Base-by-base conservation (phyloP, 2,797 vertebrate species). In the Sebastes nivosus region DNA sequence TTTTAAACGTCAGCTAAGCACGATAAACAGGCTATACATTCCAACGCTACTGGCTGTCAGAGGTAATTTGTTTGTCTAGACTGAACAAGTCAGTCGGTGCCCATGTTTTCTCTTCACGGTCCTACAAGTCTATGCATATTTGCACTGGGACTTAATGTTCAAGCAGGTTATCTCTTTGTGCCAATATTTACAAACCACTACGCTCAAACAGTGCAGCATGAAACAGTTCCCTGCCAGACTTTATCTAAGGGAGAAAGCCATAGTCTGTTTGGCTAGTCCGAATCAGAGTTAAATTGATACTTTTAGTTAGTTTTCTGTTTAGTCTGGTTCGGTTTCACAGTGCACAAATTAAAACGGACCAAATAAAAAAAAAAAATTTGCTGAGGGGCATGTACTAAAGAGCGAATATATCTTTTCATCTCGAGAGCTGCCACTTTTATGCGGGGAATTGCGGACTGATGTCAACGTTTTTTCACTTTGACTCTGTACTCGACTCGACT, bases 11-110 rank as follows among this genome's bases (percentile, higher is more conserved):
- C 77, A 80, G 74, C 80, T 75, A 46, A 69, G 77, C 69, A 22
- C 52, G 72, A 87, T 88, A 84, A 70, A 87, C 71, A 83, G 72
- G 46, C 69, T 55, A 76, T 76, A 86, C 91, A 93, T 93, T 92
- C 90, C 85, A 79, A 4, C 25, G 69, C 90, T 50, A 72, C 85
- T 90, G 73, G 64, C 86, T 89, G 92, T 89, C 92, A 87, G 81
- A 52, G 89, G 79, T 79, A 71, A 89, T 93, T 92, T 92, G 88
- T 91, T 90, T 86, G 93, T 92, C 90, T 88, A 86, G 85, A 91
- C 88, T 81, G 82, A 91, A 90, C 88, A 89, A 88, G 92, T 85
- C 70, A 34, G 86, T 83, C 77, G 71, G n/a, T 79, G 83, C 79
- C 76, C 57, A 7, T 81, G 67, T 27, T 72, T 75, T 67, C 74